phyloP scores from a whole-genome alignment of 92 coral and sea anemone species.

The Bergia sp. region DNA sequence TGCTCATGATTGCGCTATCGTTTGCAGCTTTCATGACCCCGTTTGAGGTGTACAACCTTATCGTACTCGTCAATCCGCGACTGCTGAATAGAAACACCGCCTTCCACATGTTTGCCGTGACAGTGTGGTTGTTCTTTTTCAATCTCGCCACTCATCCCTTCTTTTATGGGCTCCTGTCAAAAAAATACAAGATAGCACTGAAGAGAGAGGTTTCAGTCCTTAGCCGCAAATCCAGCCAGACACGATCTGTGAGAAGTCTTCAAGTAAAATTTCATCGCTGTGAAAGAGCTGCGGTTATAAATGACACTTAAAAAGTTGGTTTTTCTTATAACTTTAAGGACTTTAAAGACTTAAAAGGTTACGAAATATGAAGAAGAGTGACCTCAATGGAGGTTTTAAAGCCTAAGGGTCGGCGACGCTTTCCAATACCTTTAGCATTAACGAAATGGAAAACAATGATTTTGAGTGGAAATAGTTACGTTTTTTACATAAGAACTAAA shows the following conservation, averaged over 20 bases:
- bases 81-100: background rate
- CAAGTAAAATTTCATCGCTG: background rate
- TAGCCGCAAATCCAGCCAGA: constrained; percentile 11
- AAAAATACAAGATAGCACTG: constrained; percentile 32
- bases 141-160: constrained; percentile 40
- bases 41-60: background rate
- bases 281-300: background rate
- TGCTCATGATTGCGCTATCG: constrained; percentile 18
- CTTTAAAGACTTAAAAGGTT: background rate
- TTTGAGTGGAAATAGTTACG: no score
- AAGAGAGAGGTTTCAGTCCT: constrained; percentile 6
- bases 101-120: constrained; percentile 18
- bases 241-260: background rate
- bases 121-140: constrained; percentile 38
- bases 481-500: no score
- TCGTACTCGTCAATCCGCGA: background rate
- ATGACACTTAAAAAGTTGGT: background rate
- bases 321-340: background rate
- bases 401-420: no score
- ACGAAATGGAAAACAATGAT: no score
- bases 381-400: background rate
- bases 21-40: constrained; percentile 42
- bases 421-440: no score
- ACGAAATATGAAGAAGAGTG: no score
- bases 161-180: constrained; percentile 34